Evolutionary conservation across 37 sponge, comb jelly and placozoan species (phyloP), one percentile per base, ranked within the genome.

Genomic region (Halisarca cf. caerulea): DNA sequence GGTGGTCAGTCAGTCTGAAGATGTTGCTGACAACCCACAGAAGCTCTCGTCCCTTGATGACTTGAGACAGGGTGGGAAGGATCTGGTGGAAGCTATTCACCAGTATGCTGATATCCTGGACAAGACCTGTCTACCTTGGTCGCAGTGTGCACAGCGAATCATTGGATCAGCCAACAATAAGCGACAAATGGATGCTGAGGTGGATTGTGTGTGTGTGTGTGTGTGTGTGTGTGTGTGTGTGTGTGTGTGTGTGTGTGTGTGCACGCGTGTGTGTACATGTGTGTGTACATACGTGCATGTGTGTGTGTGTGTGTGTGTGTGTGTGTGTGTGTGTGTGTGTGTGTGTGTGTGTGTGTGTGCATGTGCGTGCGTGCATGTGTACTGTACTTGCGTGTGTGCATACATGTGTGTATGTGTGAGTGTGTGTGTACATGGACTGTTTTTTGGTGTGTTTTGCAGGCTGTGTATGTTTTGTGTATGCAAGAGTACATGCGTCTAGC

Each of bases 41-140:
- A 59, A 81, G 27, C 43, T 81, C 21, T 38, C 62, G 6, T 36
- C 42, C 14, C 24, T 61, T n/a, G 82, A 81, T n/a, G 42, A 81
- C 3, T 36, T 81, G n/a, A 81, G 47, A 43, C 59, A 59, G 40
- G 2, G 44, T 38, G 62, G 82, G 25, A 81, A 61, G 66, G 66
- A 59, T 24, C 62, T 59, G 62, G 82, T 61, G 18, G 24, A 81
- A 11, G 23, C 7, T 14, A 41, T 81, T 17, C 42, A 60, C 28
- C 5, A 25, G 24, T 81, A 35, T 60, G 82, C 66, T 25, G 43
- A 59, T 20, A 42, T 38, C 3, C 23, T 81, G 66, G 82, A 81
- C 44, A 47, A 81, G 44, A 88, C 88, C 30, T 87, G 83, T 82
- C 83, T 66, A 14, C 93, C 93, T 11, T 93, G 93, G 93, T 89